Conservation (phyloP, 2,113 vertebrate species). For the Crotalus helleri region DNA sequence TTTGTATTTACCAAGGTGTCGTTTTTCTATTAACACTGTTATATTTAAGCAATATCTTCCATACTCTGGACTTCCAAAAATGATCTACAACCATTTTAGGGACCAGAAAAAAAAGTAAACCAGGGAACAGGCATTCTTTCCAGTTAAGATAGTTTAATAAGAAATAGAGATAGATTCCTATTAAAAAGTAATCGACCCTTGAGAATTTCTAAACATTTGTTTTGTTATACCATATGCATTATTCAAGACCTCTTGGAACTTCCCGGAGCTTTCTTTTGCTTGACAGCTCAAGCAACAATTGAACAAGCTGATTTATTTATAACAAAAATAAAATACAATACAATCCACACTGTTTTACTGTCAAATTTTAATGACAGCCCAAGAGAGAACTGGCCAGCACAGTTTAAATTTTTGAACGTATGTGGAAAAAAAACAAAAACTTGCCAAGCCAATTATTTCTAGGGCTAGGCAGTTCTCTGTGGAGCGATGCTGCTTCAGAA, state of each 20-base stretch:
- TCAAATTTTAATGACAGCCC: background rate
- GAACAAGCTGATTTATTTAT: constrained; percentile 2
- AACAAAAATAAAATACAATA: background rate
- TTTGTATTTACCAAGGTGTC: background rate
- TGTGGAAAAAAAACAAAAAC: background rate
- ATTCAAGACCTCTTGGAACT: background rate
- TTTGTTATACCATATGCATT: background rate
- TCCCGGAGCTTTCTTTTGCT: background rate
- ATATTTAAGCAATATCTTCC: background rate
- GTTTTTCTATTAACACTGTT: background rate
- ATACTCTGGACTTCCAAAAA: background rate
- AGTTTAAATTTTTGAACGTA: background rate
- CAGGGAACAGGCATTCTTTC: background rate
- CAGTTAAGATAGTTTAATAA: background rate
- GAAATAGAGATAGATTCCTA: background rate
- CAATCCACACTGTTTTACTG: background rate
- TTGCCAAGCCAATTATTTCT: background rate
- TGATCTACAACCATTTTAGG: background rate
- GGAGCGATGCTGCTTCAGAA: background rate
- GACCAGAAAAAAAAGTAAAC: background rate
- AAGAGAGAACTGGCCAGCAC: background rate
- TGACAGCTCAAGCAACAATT: background rate
- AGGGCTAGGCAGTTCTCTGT: background rate
- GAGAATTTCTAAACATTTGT: background rate
- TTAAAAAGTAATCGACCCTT: background rate